Percentiles rank a stretch among this genome's conserved stretches.
phyloP scores from a whole-genome alignment of 2,797 vertebrate genomes.

The Phataginus tricuspis region DNA sequence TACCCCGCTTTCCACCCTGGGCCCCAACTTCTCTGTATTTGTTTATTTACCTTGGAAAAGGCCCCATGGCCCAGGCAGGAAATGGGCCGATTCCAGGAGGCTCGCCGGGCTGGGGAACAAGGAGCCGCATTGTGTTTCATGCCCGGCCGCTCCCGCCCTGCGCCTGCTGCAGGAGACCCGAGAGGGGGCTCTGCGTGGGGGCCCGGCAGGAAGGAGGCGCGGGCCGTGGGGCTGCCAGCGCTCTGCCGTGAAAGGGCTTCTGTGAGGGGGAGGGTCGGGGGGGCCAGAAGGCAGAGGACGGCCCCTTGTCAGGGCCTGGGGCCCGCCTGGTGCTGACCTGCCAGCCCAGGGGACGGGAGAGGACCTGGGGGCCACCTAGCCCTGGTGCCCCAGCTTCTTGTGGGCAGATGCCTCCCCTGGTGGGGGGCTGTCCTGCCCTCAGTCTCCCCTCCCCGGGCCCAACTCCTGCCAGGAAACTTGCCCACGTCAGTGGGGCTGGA shows the following conservation, averaged over 20 bases:
- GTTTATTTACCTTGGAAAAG: conserved; percentile 88
- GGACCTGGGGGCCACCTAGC: background rate
- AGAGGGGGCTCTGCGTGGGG: conserved; percentile 48
- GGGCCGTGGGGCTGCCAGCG: conserved; percentile 43
- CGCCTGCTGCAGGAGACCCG: conserved; percentile 40
- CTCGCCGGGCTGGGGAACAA: conserved; percentile 83
- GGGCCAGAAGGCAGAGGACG: rapidly evolving
- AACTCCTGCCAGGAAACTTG: background rate
- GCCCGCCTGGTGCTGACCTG: background rate
- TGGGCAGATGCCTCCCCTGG: background rate
- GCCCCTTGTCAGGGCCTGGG: background rate
- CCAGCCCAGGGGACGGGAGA: background rate
- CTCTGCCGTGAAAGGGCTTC: conserved; percentile 50
- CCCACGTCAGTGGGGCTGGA: background rate
- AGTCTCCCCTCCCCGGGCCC: background rate
- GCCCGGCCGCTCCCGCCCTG: conserved; percentile 42
- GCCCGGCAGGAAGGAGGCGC: conserved; percentile 62
- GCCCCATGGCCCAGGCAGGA: conserved; percentile 87
- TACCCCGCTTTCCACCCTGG: conserved; percentile 31
- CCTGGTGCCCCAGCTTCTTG: background rate
- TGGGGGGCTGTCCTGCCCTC: background rate
- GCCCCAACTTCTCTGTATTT: conserved; percentile 82
- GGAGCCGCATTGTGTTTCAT: conserved; percentile 84
- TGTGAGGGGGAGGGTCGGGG: background rate
- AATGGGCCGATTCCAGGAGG: conserved; percentile 87